Evolutionary conservation across 2,113 vertebrate genomes (phyloP).

Genomic region (Oophaga pumilio): DNA sequence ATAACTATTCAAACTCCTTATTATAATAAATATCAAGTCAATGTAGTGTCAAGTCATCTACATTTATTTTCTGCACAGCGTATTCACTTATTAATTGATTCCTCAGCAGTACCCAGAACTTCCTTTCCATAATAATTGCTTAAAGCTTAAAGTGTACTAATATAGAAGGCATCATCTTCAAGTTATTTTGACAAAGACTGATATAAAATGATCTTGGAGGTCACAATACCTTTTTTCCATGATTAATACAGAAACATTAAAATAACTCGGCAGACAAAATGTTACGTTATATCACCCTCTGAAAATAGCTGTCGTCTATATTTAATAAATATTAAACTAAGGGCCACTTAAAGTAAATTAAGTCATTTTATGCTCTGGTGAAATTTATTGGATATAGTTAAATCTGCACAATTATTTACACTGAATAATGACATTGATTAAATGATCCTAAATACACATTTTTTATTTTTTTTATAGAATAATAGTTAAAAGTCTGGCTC

Average conservation of each 20-base stretch:
- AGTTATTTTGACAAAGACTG: conserved; percentile 52
- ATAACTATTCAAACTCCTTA: conserved; percentile 38
- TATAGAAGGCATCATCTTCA: conserved; percentile 40
- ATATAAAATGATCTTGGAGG: conserved; percentile 45
- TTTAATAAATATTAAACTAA: conserved; percentile 51
- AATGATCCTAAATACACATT: neutral
- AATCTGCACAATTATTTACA: conserved; percentile 14
- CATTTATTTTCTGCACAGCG: conserved; percentile 39
- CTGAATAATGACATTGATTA: neutral
- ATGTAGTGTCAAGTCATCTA: conserved; percentile 46
- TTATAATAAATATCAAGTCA: conserved; percentile 50
- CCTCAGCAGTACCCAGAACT: conserved; percentile 54
- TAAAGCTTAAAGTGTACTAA: conserved; percentile 46
- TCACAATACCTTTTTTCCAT: conserved; percentile 33
- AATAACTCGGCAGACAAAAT: conserved; percentile 37
- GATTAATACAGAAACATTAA: conserved; percentile 37
- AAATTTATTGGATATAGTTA: conserved; percentile 8
- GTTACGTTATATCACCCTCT: conserved; percentile 1
- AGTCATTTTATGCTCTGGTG: conserved; percentile 41
- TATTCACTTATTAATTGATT: conserved; percentile 52
- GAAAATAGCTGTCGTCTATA: conserved; percentile 35
- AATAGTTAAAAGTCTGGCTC: neutral
- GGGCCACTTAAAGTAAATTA: conserved; percentile 43
- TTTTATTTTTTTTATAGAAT: neutral
- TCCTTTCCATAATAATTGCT: conserved; percentile 52